Base-by-base conservation (phyloP, 2,888 invertebrate genomes). In the Nomada hirtipes region DNA sequence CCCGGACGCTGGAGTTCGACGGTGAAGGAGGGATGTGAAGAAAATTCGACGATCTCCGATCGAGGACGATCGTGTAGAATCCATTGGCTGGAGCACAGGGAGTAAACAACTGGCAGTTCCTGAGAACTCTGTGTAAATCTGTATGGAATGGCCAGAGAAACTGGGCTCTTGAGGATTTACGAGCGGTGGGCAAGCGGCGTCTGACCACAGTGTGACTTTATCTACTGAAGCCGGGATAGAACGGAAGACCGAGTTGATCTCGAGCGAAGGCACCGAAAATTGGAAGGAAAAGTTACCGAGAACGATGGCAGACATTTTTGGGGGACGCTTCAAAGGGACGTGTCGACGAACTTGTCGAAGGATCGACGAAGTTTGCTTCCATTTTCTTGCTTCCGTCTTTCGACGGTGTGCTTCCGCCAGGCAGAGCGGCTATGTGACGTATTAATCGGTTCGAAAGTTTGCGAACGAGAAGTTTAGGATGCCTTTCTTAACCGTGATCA, bases 201-300 rank as follows among this genome's bases (percentile, higher is more conserved):
- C 85, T 63, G 76, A 69, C 55, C 52, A 71, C 23, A 63, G 52
- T 52, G 20, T 57, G 79, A 65, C 53, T 69, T 55, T n/a, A 57
- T 79, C 86, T 64, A 82, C 82, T 77, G 61, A 63, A 52, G 44
- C 36, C 20, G 10, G 20, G 2, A 20, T 2, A 57, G 44, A 60
- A 26, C 65, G 55, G 15, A 26, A 13, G 23, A 29, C 53, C 13
- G 60, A 36, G 1, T 13, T 26, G 44, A 20, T 53, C 60, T 29
- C n/a, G 44, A 15, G 60, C 20, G 11, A 15, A 23, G 36, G 44
- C 61, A 63, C 36, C 23, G 36, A 44, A 23, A 47, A 20, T 47
- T 20, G 53, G 15, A 23, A 26, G 23, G 52, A 59, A 53, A 78
- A 65, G 15, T 68, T 55, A 9, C 26, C 1, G 57, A 50, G 20